Conservation (phyloP, 1,140 invertebrate species). For the Lucilia cuprina region DNA sequence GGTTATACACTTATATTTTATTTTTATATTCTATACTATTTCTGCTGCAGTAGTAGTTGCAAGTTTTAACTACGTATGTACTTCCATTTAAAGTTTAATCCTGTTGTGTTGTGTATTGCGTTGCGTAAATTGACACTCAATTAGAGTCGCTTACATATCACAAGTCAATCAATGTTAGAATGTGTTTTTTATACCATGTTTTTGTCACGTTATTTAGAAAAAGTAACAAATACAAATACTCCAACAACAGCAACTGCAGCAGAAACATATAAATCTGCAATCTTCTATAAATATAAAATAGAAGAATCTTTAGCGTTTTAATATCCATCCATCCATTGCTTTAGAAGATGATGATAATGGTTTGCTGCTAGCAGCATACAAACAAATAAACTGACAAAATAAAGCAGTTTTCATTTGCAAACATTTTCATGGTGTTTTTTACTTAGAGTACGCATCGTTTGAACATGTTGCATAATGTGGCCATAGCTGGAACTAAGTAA, state of each 20-base stretch:
- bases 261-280: too few relatives aligned
- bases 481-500: not conserved
- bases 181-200: conserved; percentile 18
- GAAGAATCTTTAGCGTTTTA: conserved; percentile 17
- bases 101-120: conserved; percentile 18
- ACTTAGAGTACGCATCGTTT: not conserved
- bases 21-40: not conserved
- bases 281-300: not conserved
- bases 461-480: not conserved
- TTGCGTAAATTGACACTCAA: conserved; percentile 35
- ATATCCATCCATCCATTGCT: not conserved
- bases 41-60: too few relatives aligned
- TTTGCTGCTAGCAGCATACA: not conserved
- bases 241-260: not conserved
- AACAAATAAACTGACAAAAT: not conserved
- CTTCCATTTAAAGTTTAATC: not conserved
- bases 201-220: conserved; percentile 11
- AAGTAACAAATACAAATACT: not conserved
- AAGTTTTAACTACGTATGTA: not conserved
- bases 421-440: conserved; percentile 22
- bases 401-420: conserved; percentile 15
- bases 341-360: not conserved
- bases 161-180: conserved; percentile 36
- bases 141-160: conserved; percentile 36
- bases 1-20: not conserved